phyloP scores from a whole-genome alignment of 2,797 vertebrate genomes.

The Gymnothorax reevesii region DNA sequence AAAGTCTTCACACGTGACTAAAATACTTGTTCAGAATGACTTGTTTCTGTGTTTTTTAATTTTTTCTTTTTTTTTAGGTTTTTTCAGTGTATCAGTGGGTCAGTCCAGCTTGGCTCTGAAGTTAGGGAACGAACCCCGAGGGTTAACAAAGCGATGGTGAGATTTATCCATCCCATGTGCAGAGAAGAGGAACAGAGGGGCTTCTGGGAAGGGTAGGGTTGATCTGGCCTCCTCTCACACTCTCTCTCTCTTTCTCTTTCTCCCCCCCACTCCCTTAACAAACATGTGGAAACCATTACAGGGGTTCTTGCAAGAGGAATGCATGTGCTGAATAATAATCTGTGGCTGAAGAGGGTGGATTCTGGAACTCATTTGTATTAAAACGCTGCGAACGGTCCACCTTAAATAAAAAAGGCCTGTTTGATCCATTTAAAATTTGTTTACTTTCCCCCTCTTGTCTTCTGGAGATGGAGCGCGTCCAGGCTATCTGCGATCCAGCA shows the following conservation, averaged over 20 bases:
- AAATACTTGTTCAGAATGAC: no score
- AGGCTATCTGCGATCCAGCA: slow-evolving; percentile 47
- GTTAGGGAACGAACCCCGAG: slow-evolving; percentile 50
- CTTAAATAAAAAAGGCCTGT: slow-evolving; percentile 67
- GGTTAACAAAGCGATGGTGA: slow-evolving; percentile 31
- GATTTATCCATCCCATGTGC: slow-evolving; percentile 47
- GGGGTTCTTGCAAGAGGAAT: slow-evolving; percentile 69
- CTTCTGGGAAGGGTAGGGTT: slow-evolving; percentile 26
- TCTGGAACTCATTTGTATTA: slow-evolving; percentile 65
- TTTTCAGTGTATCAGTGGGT: slow-evolving; percentile 34
- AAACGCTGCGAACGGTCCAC: slow-evolving; percentile 69
- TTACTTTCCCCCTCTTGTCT: slow-evolving; percentile 49
- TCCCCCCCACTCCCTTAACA: slow-evolving; percentile 41
- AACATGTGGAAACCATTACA: slow-evolving; percentile 77
- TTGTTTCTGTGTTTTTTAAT: no score
- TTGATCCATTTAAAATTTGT: slow-evolving; percentile 68
- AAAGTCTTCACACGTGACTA: no score
- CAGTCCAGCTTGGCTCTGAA: slow-evolving; percentile 50
- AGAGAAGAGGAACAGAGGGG: slow-evolving; percentile 32
- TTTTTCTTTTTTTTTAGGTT: no score
- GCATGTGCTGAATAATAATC: slow-evolving; percentile 75
- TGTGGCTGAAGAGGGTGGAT: slow-evolving; percentile 64
- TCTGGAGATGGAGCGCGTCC: slow-evolving; percentile 57
- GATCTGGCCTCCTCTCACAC: slow-evolving; percentile 16
- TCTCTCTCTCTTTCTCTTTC: slow-evolving; percentile 38